A percentile compares a stretch with the other conserved stretches of the same genome.
Conservation (phyloP, 2,113 vertebrate species). For the Oceanodroma tethys region DNA sequence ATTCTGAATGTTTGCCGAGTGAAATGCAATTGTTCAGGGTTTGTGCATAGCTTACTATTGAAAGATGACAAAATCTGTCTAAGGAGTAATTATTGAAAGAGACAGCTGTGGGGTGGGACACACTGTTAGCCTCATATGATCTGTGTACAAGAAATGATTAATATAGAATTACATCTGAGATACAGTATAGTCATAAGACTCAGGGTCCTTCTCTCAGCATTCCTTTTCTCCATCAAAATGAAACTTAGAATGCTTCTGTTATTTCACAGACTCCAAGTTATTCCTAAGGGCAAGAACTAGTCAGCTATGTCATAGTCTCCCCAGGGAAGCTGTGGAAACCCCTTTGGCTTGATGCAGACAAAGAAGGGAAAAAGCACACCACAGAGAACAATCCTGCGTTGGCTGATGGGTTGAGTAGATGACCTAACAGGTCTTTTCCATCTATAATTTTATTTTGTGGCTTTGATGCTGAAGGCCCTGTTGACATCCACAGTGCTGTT, state of each 20-base stretch:
- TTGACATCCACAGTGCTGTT: neutral
- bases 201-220: neutral
- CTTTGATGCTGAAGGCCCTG: neutral
- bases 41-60: neutral
- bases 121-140: neutral
- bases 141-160: neutral
- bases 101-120: slow-evolving; percentile 44
- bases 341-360: slow-evolving; percentile 16
- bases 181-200: neutral
- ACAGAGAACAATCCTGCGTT: neutral
- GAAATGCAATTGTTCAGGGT: slow-evolving; percentile 11
- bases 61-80: slow-evolving; percentile 29
- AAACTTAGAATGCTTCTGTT: neutral
- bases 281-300: neutral
- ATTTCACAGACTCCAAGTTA: slow-evolving; percentile 9
- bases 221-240: neutral
- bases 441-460: slow-evolving; percentile 20
- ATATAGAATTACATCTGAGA: neutral
- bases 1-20: neutral
- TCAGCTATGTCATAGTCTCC: neutral
- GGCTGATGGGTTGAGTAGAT: neutral
- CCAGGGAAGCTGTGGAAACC: slow-evolving; percentile 40
- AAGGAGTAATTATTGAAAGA: slow-evolving; percentile 5
- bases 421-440: slow-evolving; percentile 29
- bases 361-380: slow-evolving; percentile 10